These are phyloP conservation scores for Simalia tracyae DNA, from an alignment of 2,797 vertebrate genomes.

Conservation along the genomic window DNA sequence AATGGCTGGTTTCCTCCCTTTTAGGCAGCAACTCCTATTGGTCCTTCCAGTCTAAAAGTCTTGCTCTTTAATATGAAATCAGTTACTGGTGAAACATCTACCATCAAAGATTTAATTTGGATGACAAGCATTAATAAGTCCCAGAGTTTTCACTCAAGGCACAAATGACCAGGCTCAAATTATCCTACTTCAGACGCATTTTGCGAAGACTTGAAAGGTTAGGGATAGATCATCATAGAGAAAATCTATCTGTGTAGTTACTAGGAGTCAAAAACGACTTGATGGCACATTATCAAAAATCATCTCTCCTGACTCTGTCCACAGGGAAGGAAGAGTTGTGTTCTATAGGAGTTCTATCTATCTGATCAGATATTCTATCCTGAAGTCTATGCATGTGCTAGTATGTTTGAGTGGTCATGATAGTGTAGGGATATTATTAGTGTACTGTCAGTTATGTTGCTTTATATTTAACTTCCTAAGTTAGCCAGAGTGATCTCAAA, in stretches of 20 bases:
- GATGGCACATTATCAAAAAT: background rate
- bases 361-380: background rate
- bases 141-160: background rate
- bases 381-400: background rate
- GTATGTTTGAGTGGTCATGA: background rate
- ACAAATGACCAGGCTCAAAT: background rate
- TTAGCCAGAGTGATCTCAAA: background rate
- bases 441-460: background rate
- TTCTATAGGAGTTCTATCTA: background rate
- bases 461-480: background rate
- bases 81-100: background rate
- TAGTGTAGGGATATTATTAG: background rate
- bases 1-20: background rate
- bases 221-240: background rate
- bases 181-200: background rate
- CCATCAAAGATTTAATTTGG: background rate
- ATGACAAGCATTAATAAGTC: background rate
- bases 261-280: background rate
- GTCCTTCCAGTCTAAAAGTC: background rate
- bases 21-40: background rate
- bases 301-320: background rate
- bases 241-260: background rate
- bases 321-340: background rate
- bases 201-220: background rate
- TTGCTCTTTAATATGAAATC: background rate